Conservation (phyloP, 2,113 vertebrate genomes). For the Silurus asotus region DNA sequence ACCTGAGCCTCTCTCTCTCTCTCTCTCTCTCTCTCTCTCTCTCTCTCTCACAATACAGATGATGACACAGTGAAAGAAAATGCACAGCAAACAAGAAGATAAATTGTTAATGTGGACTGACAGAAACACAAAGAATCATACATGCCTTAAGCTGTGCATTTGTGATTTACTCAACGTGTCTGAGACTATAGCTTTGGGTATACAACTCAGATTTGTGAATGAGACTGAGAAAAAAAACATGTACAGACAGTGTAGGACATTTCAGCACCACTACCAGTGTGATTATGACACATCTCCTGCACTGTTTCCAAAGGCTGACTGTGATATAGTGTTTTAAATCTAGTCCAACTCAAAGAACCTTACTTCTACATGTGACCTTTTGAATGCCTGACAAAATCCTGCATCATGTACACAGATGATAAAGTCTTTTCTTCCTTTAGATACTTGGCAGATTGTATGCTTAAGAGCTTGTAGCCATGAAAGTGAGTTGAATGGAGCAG, state of each 20-base stretch:
- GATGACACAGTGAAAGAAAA: slow-evolving; percentile 21
- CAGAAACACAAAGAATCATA: background rate
- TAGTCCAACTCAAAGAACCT: background rate
- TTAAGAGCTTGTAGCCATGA: background rate
- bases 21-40: background rate
- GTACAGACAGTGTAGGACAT: background rate
- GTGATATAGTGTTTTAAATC: background rate
- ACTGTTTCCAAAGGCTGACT: background rate
- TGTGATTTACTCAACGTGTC: no score
- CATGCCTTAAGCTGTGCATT: background rate
- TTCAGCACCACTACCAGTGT: background rate
- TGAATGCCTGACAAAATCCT: background rate
- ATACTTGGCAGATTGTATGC: background rate
- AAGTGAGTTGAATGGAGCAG: background rate
- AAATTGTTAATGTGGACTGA: slow-evolving; percentile 25
- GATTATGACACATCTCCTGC: background rate
- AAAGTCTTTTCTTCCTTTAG: background rate
- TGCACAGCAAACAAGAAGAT: slow-evolving; percentile 31
- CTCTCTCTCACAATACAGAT: background rate
- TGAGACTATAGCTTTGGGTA: background rate
- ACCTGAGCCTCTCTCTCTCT: background rate
- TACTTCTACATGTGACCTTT: background rate
- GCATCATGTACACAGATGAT: background rate
- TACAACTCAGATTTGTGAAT: background rate
- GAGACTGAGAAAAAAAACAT: background rate